Evolutionary conservation across 2,797 vertebrate species (phyloP).

Genomic region (Semotilus atromaculatus): DNA sequence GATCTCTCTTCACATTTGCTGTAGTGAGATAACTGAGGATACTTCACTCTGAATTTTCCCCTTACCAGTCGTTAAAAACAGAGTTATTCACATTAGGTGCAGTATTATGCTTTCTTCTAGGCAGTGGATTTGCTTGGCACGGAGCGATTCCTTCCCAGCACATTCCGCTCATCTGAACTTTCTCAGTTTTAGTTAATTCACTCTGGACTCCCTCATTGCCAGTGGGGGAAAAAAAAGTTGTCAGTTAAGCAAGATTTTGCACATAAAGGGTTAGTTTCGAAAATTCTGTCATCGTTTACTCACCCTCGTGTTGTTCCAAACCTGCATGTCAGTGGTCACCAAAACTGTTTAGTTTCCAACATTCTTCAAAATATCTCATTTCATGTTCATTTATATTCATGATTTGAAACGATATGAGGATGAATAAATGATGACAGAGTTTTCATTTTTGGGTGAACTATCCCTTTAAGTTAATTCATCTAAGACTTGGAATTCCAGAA

Average conservation of each 20-base stretch:
- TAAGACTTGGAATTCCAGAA: not conserved
- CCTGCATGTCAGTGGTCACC: not conserved
- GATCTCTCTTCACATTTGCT: slow-evolving; percentile 5
- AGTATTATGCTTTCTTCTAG: slow-evolving; percentile 8
- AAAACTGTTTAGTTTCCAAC: not conserved
- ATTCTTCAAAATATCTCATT: not conserved
- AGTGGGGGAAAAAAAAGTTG: not conserved
- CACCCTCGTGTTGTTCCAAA: not conserved
- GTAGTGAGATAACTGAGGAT: not conserved
- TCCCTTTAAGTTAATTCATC: not conserved
- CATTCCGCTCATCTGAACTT: not conserved
- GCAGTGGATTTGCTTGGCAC: not conserved
- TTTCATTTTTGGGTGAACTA: not conserved
- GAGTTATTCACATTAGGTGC: not conserved
- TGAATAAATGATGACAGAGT: not conserved
- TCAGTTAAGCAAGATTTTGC: too few species aligned
- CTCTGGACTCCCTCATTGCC: too few species aligned
- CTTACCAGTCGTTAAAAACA: slow-evolving; percentile 1
- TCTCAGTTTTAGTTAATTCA: not conserved
- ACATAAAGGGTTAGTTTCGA: not conserved
- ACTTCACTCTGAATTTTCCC: not conserved
- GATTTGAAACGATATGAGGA: not conserved
- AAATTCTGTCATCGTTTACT: not conserved
- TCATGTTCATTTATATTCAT: not conserved
- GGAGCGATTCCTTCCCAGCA: not conserved